A percentile compares a stretch with the other conserved stretches of the same genome.
These are phyloP conservation scores for Horisme vitalbata DNA, from an alignment of 2,888 invertebrate species.

Conservation along the genomic window DNA sequence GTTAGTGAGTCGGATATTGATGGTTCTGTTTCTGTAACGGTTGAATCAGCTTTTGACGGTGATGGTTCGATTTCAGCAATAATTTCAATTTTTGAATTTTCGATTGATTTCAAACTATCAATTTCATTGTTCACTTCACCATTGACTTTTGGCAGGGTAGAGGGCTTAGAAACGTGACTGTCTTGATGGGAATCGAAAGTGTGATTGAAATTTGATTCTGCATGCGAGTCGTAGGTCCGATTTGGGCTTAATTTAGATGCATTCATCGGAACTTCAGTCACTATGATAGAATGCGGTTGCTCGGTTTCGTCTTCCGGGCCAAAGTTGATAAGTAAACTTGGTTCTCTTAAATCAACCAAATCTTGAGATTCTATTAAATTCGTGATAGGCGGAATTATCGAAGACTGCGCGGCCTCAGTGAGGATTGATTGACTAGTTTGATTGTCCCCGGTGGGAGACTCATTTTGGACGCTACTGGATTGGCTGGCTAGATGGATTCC, in stretches of 20 bases:
- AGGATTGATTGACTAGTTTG: slow-evolving; percentile 42
- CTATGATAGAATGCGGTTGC: slow-evolving; percentile 74
- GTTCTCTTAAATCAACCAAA: slow-evolving; percentile 49
- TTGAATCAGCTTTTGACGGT: too few relatives aligned
- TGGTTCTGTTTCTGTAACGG: background rate
- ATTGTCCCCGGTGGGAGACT: background rate
- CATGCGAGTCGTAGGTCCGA: slow-evolving; percentile 50
- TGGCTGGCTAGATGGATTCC: too few relatives aligned
- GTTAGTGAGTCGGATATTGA: slow-evolving; percentile 2
- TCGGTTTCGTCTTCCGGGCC: slow-evolving; percentile 69
- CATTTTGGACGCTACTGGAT: background rate
- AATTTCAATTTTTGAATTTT: slow-evolving; percentile 1
- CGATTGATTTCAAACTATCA: slow-evolving; percentile 20
- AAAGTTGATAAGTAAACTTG: slow-evolving; percentile 58
- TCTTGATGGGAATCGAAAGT: slow-evolving; percentile 52
- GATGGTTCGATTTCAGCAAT: slow-evolving; percentile 1
- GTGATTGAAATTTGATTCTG: slow-evolving; percentile 41
- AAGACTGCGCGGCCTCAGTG: slow-evolving; percentile 44
- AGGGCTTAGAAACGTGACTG: slow-evolving; percentile 15
- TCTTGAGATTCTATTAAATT: slow-evolving; percentile 71
- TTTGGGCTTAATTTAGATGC: slow-evolving; percentile 50
- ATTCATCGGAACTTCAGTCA: slow-evolving; percentile 63
- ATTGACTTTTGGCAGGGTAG: slow-evolving; percentile 35
- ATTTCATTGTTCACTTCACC: slow-evolving; percentile 30
- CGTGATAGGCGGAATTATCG: slow-evolving; percentile 57